Evolutionary conservation across 2,888 invertebrate genomes (phyloP), one percentile per base, ranked within the genome.

Genomic region (Drosophila ochracea): DNA sequence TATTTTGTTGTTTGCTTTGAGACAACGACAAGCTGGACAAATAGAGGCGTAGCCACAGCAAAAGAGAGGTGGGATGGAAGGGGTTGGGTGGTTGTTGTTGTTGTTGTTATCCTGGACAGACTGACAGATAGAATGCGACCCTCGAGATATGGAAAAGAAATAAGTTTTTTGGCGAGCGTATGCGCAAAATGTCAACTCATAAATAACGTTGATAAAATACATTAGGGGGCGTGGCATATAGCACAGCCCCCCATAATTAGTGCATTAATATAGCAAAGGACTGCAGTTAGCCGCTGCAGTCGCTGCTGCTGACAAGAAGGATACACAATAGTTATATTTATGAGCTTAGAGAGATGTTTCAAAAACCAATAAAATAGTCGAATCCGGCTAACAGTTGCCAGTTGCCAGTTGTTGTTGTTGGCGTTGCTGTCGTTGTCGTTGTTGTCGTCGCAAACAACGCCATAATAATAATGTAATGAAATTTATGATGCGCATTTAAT

Each of bases 401-500:
- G 28, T 61, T 50, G n/a, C n/a, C n/a, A n/a, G 25, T 25, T 25
- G 25, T 25, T 25, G 25, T 1, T 39, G 35, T 35, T 37, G 54
- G 41, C n/a, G 41, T 68, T 57, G 62, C 60, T 31, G 66, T 57
- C 35, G 62, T 54, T 31, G 66, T 59, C 35, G 59, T n/a, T 35
- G 52, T 76, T 77, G 78, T 89, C 77, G 84, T 81, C 88, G 80
- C 89, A 79, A 84, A 89, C 87, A 86, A 85, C 80, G 84, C 78
- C 76, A 82, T 83, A 86, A 90, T 83, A 86, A 90, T 82, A 90
- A 90, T 83, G 82, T 83, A 90, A 91, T 85, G 80, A 89, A 90
- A 90, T 90, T 90, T 90, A 90, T 90, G 91, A 90, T 81, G 87
- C 90, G 91, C 80, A 89, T 87, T 90, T 91, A 91, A 90, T 90